These are phyloP conservation scores for Polyodon spathula DNA, from an alignment of 2,113 vertebrate species.

Conservation along the genomic window DNA sequence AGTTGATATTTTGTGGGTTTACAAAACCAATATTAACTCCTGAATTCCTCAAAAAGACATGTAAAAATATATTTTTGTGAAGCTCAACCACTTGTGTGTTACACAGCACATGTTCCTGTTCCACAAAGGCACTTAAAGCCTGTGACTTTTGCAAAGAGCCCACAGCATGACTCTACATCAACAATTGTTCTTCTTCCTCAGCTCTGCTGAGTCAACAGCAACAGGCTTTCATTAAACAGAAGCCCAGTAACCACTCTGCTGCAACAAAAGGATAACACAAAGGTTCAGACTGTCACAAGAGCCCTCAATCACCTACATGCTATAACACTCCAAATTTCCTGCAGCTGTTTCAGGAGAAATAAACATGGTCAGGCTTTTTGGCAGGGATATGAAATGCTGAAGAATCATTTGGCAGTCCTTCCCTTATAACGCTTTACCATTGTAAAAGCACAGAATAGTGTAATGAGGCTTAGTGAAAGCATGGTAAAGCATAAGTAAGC, in stretches of 20 bases:
- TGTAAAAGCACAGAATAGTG: no score
- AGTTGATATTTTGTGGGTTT: no score
- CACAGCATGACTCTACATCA: background rate
- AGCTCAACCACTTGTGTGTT: no score
- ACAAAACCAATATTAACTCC: no score
- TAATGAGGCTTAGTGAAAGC: no score
- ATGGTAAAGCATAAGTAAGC: no score
- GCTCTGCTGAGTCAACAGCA: slow-evolving; percentile 2
- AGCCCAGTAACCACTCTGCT: background rate
- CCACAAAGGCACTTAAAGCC: background rate
- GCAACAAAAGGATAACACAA: background rate
- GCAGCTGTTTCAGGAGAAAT: slow-evolving; percentile 37
- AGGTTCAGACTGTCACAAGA: slow-evolving; percentile 18
- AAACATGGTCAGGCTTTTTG: slow-evolving; percentile 37
- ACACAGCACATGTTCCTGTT: no score
- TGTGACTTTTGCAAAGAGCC: background rate
- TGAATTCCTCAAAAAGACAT: no score
- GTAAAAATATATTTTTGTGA: no score
- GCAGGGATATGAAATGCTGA: slow-evolving; percentile 36
- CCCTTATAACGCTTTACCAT: background rate
- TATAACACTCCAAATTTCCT: slow-evolving; percentile 36
- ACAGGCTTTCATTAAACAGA: background rate
- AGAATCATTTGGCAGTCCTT: slow-evolving; percentile 33
- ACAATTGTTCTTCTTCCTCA: background rate
- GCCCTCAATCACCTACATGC: slow-evolving; percentile 33